Conservation (phyloP, 2,113 vertebrate genomes). For the Hiodon tergisus region DNA sequence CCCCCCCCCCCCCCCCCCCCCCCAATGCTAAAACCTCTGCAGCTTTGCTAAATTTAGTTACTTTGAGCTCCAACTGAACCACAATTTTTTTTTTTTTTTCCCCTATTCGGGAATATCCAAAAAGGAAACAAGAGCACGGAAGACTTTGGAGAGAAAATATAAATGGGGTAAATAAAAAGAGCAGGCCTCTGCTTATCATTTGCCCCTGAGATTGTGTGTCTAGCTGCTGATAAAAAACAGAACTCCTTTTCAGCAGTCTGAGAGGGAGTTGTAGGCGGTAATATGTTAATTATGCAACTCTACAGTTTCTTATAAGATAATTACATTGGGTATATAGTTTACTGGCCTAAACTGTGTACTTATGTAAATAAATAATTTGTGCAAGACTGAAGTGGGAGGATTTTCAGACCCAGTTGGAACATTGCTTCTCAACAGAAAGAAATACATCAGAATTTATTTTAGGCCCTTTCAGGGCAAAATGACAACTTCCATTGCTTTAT, state of each 20-base stretch:
- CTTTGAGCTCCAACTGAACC: slow-evolving; percentile 18
- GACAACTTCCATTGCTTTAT: too few relatives aligned
- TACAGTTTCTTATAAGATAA: slow-evolving; percentile 20
- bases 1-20: too few relatives aligned
- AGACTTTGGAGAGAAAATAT: slow-evolving; percentile 23
- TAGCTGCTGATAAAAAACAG: slow-evolving; percentile 23
- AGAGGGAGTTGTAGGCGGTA: slow-evolving; percentile 12
- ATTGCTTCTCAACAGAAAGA: too few relatives aligned
- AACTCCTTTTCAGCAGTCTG: slow-evolving; percentile 15
- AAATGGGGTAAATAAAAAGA: slow-evolving; percentile 32
- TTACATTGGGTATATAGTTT: slow-evolving; percentile 17
- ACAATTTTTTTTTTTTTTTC: background rate
- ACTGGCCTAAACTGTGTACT: slow-evolving; percentile 25
- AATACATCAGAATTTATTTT: too few relatives aligned
- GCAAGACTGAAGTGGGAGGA: slow-evolving; percentile 19
- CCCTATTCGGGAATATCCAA: slow-evolving; percentile 6
- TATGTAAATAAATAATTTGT: slow-evolving; percentile 20
- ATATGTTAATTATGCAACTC: slow-evolving; percentile 32
- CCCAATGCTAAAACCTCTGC: background rate
- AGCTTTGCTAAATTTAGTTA: background rate
- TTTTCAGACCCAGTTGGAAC: too few relatives aligned
- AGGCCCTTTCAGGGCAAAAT: too few relatives aligned
- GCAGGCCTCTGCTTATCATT: slow-evolving; percentile 29
- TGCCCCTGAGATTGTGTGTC: slow-evolving; percentile 21
- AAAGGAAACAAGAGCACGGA: background rate